Conservation (phyloP, 2,797 vertebrate genomes). For the Naso thynnoides region DNA sequence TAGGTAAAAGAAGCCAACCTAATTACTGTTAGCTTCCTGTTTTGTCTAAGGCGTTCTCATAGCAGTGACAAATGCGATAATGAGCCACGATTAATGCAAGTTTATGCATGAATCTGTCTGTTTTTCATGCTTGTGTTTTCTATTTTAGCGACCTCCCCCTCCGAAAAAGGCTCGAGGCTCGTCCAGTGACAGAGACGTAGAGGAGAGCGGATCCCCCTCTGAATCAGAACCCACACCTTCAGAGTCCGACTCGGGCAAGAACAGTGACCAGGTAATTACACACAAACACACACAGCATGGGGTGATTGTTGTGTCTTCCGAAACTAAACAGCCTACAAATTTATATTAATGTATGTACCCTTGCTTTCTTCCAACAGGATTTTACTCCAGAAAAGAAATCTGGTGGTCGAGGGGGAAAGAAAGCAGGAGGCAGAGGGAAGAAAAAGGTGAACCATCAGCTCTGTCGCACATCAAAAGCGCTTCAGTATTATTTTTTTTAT, state of each 20-base stretch:
- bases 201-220: conserved; percentile 90
- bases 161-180: conserved; percentile 89
- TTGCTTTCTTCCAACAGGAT: conserved; percentile 83
- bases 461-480: fast-evolving
- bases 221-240: conserved; percentile 94
- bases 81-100: neutral
- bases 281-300: neutral
- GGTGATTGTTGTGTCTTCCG: neutral
- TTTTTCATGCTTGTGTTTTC: neutral
- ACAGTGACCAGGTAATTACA: conserved; percentile 92
- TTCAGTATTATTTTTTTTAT: neutral
- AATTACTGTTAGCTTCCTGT: neutral
- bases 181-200: conserved; percentile 89
- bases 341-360: neutral
- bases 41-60: neutral
- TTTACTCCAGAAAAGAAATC: conserved; percentile 95
- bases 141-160: conserved; percentile 75
- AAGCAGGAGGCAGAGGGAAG: conserved; percentile 79
- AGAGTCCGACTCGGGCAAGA: conserved; percentile 92
- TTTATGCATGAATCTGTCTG: neutral
- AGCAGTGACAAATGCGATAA: neutral
- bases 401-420: conserved; percentile 74
- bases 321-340: neutral
- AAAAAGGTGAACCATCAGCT: conserved; percentile 76
- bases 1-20: neutral